These are phyloP conservation scores for Lasioglossum calceatum DNA, from an alignment of 2,888 invertebrate species.

Conservation along the genomic window DNA sequence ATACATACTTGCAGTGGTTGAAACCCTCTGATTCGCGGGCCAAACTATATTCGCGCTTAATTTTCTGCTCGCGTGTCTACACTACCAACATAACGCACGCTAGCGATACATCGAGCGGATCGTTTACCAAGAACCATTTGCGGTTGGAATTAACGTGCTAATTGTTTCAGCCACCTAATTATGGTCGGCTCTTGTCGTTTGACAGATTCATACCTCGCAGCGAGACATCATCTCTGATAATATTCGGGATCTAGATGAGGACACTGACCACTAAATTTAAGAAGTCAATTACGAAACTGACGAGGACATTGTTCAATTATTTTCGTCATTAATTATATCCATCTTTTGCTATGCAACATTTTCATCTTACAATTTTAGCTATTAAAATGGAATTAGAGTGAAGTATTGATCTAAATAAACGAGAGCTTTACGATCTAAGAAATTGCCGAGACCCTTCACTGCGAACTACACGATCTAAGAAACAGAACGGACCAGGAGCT, in stretches of 20 bases:
- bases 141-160: slow-evolving; percentile 49
- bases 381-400: too few species aligned
- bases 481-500: too few species aligned
- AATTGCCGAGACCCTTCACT: too few species aligned
- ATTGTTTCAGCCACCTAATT: slow-evolving; percentile 59
- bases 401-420: too few species aligned
- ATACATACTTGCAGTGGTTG: background rate
- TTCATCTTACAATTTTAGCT: too few species aligned
- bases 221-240: background rate
- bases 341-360: too few species aligned
- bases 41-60: slow-evolving; percentile 37
- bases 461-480: too few species aligned
- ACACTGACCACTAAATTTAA: too few species aligned
- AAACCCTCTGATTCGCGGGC: background rate
- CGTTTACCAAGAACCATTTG: slow-evolving; percentile 36
- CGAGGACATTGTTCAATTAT: too few species aligned
- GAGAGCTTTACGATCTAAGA: too few species aligned
- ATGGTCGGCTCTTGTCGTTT: slow-evolving; percentile 2
- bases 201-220: background rate
- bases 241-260: background rate
- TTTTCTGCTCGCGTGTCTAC: slow-evolving; percentile 30
- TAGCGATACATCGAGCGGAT: slow-evolving; percentile 24
- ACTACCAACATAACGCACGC: background rate
- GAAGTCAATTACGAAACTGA: background rate
- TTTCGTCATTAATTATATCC: too few species aligned